Evolutionary conservation across 1,140 invertebrate genomes (phyloP), one percentile per base, ranked within the genome.

Genomic region (honey bee (Apis mellifera)): DNA sequence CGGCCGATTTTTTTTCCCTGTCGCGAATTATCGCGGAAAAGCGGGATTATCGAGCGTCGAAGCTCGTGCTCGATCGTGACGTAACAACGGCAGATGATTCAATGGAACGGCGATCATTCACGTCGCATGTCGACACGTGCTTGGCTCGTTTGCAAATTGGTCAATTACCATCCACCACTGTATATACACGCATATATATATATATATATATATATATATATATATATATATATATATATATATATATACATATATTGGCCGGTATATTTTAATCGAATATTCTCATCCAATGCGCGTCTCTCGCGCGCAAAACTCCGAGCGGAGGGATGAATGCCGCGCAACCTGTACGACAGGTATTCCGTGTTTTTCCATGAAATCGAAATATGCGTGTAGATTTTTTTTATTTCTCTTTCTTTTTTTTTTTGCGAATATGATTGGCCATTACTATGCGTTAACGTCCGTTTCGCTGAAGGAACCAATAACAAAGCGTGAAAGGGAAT

Each of bases 51-150:
- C 84, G 26, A 26, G 26, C 15, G 48, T 62, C 32, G 32, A 50
- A 32, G 79, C 59, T 32, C 32, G 66, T 72, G 69, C 62, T 57
- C 59, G 62, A 52, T 66, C 54, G 71, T 88, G 84, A 77, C 68
- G 79, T 86, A 87, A 87, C 70, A 48, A 68, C 54, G 8, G 68
- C 68, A 74, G 72, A 87, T 87, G 85, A 88, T 87, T 88, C 85
- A 88, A 84, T 79, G 71, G 78, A 85, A 76, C 83, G 62, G 42
- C 68, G 85, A 88, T 87, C 83, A 82, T 87, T 85, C 86, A 83
- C 79, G 80, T 68, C 64, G 64, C 11, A 72, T 62, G 65, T 55
- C 55, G 83, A 78, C 85, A 82, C 86, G 86, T 84, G 86, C 75
- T 68, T 48, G 52, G 57, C 55, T 50, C 82, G 70, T 84, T 87